Conservation (phyloP, 2,888 invertebrate species). For the Myopa tessellatipennis region DNA sequence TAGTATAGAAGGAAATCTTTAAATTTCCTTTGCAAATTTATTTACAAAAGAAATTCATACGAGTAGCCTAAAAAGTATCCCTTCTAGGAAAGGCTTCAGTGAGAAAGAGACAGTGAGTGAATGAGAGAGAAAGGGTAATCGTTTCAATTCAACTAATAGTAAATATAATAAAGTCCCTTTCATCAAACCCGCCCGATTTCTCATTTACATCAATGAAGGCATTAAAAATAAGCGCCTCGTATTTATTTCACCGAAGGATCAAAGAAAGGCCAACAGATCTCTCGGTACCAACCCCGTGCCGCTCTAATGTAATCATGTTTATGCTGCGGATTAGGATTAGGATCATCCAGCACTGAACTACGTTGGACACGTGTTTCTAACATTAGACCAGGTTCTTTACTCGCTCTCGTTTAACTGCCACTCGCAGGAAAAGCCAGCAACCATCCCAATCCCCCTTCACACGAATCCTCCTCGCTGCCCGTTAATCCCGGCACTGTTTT, state of each 20-base stretch:
- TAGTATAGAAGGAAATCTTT: no score
- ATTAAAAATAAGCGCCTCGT: background rate
- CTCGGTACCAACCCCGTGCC: background rate
- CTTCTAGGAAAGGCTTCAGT: no score
- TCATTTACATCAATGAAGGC: background rate
- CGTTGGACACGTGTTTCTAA: slow-evolving; percentile 58
- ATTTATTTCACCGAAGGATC: background rate
- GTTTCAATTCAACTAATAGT: no score
- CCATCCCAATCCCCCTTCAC: background rate
- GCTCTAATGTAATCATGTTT: slow-evolving; percentile 49
- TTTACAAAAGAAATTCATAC: no score
- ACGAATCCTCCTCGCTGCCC: background rate
- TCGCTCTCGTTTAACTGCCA: background rate
- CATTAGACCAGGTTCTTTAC: background rate
- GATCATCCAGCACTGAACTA: slow-evolving; percentile 61
- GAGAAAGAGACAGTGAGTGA: no score
- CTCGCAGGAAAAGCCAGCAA: background rate
- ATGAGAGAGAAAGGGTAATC: no score
- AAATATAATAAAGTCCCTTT: background rate
- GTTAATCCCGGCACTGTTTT: slow-evolving; percentile 41
- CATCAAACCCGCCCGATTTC: background rate
- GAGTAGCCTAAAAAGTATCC: no score
- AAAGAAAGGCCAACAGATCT: no score
- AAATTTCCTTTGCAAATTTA: no score
- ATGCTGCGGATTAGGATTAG: slow-evolving; percentile 61